Base-by-base conservation (phyloP, 2,797 vertebrate genomes). In the Tenualosa ilisha region DNA sequence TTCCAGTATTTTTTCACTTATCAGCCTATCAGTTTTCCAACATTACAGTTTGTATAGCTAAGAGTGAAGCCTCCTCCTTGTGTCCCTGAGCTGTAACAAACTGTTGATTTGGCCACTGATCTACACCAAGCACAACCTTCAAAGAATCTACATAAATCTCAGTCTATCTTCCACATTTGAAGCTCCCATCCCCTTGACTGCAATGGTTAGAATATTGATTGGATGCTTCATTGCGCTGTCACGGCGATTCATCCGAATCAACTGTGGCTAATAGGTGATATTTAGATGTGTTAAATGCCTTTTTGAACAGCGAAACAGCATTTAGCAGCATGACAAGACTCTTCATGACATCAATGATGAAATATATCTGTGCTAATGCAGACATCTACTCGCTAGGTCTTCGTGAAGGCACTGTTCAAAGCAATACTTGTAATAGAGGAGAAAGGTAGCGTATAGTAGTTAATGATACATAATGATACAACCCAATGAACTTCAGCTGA, bases 151-250 rank as follows among this genome's bases (percentile, higher is more conserved):
- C 72, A 31, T 84, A 40, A 65, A 83, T 82, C 75, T 84, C 82
- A 17, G 17, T 37, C n/a, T n/a, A n/a, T n/a, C n/a, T 46, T 43
- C 68, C 61, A n/a, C 68, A 31, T 9, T 72, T 84, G 81, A 84
- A 84, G 82, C 43, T 86, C 46, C 7, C 54, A 51, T 31, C 81
- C 63, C 81, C 46, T 26, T n/a, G 82, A 79, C 81, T 82, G 46
- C 86, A 86, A 61, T 20, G 43, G 54, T 83, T 40, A 79, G 63
- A 37, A 56, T 81, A 86, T 89, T 85, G 84, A 86, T 88, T 72
- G 56, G 51, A 59, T 85, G 75, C 49, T 86, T 53, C 61, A 31
- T 31, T 31, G 31, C 31, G 31, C 31, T 31, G 31, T 31, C 31
- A 31, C 1, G 31, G 31, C 31, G 0, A 31, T 31, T 31, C 31